These are phyloP conservation scores for Dendrocincla tyrannina DNA, from an alignment of 2,797 vertebrate genomes.

Conservation along the genomic window DNA sequence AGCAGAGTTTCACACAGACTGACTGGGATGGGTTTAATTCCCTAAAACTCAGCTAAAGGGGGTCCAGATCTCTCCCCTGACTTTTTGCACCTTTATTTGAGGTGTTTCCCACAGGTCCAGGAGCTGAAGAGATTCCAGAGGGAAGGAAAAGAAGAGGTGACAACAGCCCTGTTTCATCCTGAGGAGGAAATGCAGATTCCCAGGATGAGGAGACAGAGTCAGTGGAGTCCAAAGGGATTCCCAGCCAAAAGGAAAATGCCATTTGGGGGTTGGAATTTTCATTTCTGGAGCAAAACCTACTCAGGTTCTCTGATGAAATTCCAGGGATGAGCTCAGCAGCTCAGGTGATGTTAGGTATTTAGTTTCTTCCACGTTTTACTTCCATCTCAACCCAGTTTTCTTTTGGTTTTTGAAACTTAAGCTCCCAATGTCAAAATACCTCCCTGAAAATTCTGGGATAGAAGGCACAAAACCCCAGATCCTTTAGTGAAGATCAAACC, in stretches of 20 bases:
- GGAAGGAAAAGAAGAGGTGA: neutral
- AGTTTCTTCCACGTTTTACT: neutral
- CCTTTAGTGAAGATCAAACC: neutral
- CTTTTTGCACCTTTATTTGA: neutral
- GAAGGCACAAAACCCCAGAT: neutral
- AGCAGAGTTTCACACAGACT: no score
- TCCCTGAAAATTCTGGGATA: neutral
- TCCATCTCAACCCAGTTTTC: neutral
- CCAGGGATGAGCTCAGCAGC: neutral
- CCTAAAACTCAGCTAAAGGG: neutral
- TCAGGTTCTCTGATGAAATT: neutral
- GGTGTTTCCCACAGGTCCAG: neutral
- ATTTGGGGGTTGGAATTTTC: neutral
- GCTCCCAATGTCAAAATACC: neutral
- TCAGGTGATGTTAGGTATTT: fast-evolving
- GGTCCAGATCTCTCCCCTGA: neutral
- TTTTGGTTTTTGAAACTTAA: neutral
- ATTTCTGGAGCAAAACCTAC: neutral
- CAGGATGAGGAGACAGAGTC: neutral
- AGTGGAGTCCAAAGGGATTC: neutral
- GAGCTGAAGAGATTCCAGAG: neutral
- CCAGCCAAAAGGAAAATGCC: neutral
- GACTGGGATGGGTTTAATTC: neutral
- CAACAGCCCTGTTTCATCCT: neutral
- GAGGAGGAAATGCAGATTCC: neutral